Base-by-base conservation (phyloP, 2,888 invertebrate species). In the Rhamphomyia laevipes region DNA sequence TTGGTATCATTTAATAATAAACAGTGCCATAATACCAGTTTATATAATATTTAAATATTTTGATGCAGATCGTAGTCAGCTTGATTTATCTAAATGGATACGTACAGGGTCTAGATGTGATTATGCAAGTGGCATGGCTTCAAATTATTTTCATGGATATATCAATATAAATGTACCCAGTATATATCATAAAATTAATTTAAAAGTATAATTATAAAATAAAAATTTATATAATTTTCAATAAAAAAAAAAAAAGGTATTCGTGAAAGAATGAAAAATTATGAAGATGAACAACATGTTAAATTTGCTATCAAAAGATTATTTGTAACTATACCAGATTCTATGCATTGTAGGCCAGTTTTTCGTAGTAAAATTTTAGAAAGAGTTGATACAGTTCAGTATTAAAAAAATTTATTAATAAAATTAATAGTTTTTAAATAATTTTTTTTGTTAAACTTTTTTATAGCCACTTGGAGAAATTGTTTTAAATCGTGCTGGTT, bases 91-190 rank as follows among this genome's bases (percentile, higher is more conserved):
- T 9, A 27, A 27, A 27, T 27, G 23, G 23, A 27, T 27, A 27
- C 23, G 23, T 27, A 7, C 23, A 7, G 23, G 23, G 2, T 7
- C 23, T 47, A 65, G 67, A 0, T 49, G 67, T 13, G 68, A 68
- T 52, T 67, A 65, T 53, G 66, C 59, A 1, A 56, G 61, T 7
- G 66, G 66, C 12, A 67, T 68, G 67, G 68, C 68, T 7, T 61
- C 63, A 0, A 67, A 58, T 35, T 68, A 66, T 42, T 65, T 63
- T 33, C 63, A 66, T 53, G 68, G 67, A 0, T 68, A 63, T 55
- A 51, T 68, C 1, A 62, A 63, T 7, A 43, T 65, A 2, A 55
- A 59, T 2, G n/a, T 68, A 7, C 63, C 67, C 27, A 27, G 23
- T 27, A 27, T 27, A 27, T 27, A 27, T 27, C 2, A 27, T 27